Evolutionary conservation across 2,888 invertebrate species (phyloP).

Genomic region (Formica aserva): DNA sequence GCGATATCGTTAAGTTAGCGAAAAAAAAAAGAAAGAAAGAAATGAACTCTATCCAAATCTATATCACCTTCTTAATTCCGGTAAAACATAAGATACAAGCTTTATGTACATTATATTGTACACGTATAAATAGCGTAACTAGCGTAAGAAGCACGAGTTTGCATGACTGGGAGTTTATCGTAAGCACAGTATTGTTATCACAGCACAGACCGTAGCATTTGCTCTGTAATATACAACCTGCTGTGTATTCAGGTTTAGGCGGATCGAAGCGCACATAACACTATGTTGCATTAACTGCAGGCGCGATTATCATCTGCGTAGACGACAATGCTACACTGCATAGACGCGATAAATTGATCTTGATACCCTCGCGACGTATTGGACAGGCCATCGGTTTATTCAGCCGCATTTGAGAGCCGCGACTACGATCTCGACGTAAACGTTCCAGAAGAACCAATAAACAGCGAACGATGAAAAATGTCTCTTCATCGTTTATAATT

Average conservation of each 20-base stretch:
- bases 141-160: constrained; percentile 43
- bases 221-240: constrained; percentile 49
- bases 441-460: neutral
- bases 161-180: constrained; percentile 52
- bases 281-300: constrained; percentile 56
- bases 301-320: constrained; percentile 54
- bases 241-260: constrained; percentile 56
- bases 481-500: neutral
- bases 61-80: neutral
- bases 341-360: constrained; percentile 54
- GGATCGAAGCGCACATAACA: constrained; percentile 54
- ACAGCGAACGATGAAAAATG: neutral
- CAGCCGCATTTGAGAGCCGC: too few relatives aligned
- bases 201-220: constrained; percentile 47
- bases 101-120: neutral
- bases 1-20: neutral
- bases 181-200: constrained; percentile 48
- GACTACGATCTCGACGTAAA: neutral
- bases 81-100: neutral
- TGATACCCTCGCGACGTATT: constrained; percentile 43
- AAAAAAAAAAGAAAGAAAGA: neutral
- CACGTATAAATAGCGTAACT: constrained; percentile 30
- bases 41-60: neutral
- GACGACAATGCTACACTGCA: constrained; percentile 46
- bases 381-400: constrained; percentile 35